Base-by-base conservation (phyloP, 2,888 invertebrate species). In the Polydesmus complanatus region DNA sequence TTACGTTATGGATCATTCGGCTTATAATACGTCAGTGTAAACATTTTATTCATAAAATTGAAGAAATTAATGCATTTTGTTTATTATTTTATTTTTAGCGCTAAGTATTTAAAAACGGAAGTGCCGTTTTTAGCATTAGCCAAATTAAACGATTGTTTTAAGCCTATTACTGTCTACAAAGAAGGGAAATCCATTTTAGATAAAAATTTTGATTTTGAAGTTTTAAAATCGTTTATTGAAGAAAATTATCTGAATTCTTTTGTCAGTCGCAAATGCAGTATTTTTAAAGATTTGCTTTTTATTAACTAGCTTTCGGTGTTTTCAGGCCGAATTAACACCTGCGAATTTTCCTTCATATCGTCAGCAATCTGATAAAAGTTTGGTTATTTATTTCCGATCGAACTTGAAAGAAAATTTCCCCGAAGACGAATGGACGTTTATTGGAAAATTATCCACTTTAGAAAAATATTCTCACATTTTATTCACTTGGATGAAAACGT, bases 401-500 rank as follows among this genome's bases (percentile, higher is more conserved):
- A 22, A 51, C 5, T n/a, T 11, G 19, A 51, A 37, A 5, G 37
- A 8, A 51, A 51, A n/a, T n/a, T n/a, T n/a, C n/a, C n/a, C n/a
- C 52, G 52, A 51, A 5, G 19, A n/a, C 52, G n/a, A 5, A 8
- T 51, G 52, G 52, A 22, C 5, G 5, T 8, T 21, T 51, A 51
- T 51, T 8, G 52, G 19, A n/a, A 51, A n/a, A 8, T 11, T 51
- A 8, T 5, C 52, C 5, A n/a, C 52, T 23, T 11, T 3, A 8
- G n/a, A n/a, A 8, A 51, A 22, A 22, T 51, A 22, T n/a, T n/a
- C 52, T 11, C n/a, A 51, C 19, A 8, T 51, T 8, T 11, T 23
- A 8, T 51, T 51, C n/a, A 51, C 19, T 8, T 51, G 52, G 52
- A 51, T 51, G n/a, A 22, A n/a, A 51, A 51, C 52, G 52, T 51